Conservation (phyloP, 2,113 vertebrate genomes). For the Rafetus swinhoei region DNA sequence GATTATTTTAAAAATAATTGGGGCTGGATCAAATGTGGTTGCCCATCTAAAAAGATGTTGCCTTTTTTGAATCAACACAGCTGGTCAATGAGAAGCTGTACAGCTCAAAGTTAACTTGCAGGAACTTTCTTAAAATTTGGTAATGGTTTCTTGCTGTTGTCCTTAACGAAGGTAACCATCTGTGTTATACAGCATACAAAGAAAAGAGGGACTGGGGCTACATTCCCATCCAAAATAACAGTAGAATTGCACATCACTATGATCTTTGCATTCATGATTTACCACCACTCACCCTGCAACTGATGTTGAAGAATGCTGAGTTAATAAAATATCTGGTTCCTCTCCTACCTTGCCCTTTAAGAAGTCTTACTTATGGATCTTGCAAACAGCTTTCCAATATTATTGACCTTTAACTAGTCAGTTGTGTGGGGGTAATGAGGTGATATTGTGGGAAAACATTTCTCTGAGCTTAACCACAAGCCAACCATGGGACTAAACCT, state of each 20-base stretch:
- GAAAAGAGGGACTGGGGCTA: neutral
- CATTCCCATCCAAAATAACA: neutral
- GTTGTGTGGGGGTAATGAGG: accelerated
- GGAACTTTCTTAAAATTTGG: neutral
- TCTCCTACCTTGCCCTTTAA: accelerated
- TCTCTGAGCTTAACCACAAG: accelerated
- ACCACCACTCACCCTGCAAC: neutral
- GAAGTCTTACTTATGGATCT: accelerated
- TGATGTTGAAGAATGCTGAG: accelerated
- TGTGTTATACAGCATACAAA: neutral
- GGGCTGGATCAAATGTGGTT: neutral
- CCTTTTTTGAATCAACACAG: neutral
- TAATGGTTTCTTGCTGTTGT: neutral
- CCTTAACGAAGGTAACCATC: neutral
- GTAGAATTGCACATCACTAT: no score
- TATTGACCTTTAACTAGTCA: neutral
- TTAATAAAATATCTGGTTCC: accelerated
- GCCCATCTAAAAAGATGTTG: neutral
- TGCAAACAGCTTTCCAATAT: accelerated
- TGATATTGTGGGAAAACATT: accelerated
- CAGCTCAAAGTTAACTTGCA: neutral
- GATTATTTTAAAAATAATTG: neutral
- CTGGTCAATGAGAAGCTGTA: neutral
- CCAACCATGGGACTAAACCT: neutral
- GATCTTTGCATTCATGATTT: no score